Evolutionary conservation across 2,888 invertebrate species (phyloP).

Genomic region (Sarcophaga rosellei): DNA sequence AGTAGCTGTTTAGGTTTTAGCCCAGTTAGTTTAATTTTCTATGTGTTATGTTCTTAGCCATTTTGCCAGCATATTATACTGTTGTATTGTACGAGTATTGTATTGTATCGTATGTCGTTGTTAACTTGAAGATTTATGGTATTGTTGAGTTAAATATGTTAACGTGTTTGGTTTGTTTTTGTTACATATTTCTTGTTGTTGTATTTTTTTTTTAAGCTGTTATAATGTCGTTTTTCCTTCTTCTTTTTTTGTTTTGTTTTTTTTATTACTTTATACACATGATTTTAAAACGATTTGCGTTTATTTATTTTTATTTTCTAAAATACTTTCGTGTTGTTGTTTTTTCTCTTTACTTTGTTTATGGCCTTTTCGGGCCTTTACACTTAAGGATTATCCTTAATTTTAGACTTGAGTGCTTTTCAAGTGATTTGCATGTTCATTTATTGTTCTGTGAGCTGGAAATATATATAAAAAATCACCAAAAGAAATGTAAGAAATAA

Average conservation of each 20-base stretch:
- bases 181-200: slow-evolving; percentile 6
- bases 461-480: neutral
- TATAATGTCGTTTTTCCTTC: slow-evolving; percentile 45
- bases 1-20: neutral
- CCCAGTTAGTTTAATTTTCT: neutral
- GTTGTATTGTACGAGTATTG: too few species aligned
- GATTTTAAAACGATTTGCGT: slow-evolving; percentile 58
- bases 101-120: slow-evolving; percentile 29
- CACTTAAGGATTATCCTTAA: slow-evolving; percentile 71
- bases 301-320: slow-evolving; percentile 32
- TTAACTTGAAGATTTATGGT: slow-evolving; percentile 66
- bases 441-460: slow-evolving; percentile 26
- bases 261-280: slow-evolving; percentile 24
- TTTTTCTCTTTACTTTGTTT: slow-evolving; percentile 7
- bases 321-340: neutral
- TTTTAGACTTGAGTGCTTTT: slow-evolving; percentile 70
- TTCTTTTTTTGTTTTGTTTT: slow-evolving; percentile 20
- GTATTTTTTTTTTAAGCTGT: slow-evolving; percentile 13
- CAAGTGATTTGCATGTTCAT: slow-evolving; percentile 68
- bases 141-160: slow-evolving; percentile 68
- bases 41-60: neutral
- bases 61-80: too few species aligned
- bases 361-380: slow-evolving; percentile 51
- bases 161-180: slow-evolving; percentile 46
- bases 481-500: neutral